phyloP scores from a whole-genome alignment of 2,113 vertebrate species.

The Charina bottae region DNA sequence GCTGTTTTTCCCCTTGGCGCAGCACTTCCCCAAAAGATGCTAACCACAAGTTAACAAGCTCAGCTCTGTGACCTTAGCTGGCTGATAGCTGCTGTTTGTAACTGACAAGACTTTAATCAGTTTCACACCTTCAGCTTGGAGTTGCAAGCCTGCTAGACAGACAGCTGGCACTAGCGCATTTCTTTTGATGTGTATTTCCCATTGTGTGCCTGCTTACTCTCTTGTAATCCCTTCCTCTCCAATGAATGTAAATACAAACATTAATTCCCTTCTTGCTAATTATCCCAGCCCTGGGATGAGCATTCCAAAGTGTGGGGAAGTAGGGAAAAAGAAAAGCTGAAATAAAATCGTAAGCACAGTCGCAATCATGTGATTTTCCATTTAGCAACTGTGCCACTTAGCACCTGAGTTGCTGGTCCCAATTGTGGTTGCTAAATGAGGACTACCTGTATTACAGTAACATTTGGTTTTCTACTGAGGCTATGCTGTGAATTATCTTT shows the following conservation, averaged over 20 bases:
- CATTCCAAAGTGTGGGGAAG: background rate
- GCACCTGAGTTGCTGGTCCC: background rate
- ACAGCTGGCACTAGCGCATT: background rate
- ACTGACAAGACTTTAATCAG: background rate
- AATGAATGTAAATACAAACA: background rate
- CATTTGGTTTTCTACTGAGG: background rate
- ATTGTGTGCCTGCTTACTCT: background rate
- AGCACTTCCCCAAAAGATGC: background rate
- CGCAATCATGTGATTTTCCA: background rate
- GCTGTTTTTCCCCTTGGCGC: background rate
- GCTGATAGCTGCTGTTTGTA: background rate
- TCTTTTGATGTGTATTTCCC: background rate
- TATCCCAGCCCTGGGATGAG: background rate
- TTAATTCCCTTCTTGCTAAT: background rate
- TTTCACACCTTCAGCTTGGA: background rate
- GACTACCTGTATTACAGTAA: background rate
- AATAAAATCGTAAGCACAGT: background rate
- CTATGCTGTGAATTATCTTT: background rate
- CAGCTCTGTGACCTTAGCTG: background rate
- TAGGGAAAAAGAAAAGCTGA: background rate
- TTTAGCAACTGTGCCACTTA: background rate
- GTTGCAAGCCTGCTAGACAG: background rate
- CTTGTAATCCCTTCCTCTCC: background rate
- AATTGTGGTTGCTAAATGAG: background rate
- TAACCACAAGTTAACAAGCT: background rate